phyloP scores from a whole-genome alignment of 2,888 invertebrate genomes.

The Elysia crispata region DNA sequence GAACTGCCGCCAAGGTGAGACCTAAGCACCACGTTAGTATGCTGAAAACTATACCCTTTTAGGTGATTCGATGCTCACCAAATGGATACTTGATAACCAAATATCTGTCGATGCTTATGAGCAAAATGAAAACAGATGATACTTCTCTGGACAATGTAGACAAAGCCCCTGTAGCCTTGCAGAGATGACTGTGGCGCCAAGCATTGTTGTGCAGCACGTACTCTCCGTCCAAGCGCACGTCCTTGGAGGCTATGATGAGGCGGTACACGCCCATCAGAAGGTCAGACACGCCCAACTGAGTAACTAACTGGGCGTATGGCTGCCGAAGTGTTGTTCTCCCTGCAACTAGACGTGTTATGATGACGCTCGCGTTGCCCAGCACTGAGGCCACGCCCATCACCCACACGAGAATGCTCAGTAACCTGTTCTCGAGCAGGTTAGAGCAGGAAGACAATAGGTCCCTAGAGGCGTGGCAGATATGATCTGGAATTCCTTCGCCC shows the following conservation, averaged over 20 bases:
- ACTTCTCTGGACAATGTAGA: slow-evolving; percentile 74
- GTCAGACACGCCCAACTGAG: slow-evolving; percentile 67
- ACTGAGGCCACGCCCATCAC: slow-evolving; percentile 56
- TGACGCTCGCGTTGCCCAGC: slow-evolving; percentile 53
- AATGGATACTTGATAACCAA: slow-evolving; percentile 82
- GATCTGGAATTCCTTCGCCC: neutral
- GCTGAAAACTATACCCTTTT: slow-evolving; percentile 56
- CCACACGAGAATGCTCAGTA: slow-evolving; percentile 56
- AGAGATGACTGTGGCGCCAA: slow-evolving; percentile 74
- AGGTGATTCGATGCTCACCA: slow-evolving; percentile 51
- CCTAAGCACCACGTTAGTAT: slow-evolving; percentile 54
- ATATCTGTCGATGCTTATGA: slow-evolving; percentile 83
- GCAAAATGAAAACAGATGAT: slow-evolving; percentile 77
- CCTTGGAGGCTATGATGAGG: slow-evolving; percentile 69
- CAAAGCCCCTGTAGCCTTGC: slow-evolving; percentile 76
- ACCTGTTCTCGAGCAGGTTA: slow-evolving; percentile 33
- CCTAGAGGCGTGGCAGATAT: neutral
- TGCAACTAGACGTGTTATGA: slow-evolving; percentile 53
- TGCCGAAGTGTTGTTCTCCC: slow-evolving; percentile 55
- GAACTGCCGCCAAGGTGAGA: slow-evolving; percentile 7
- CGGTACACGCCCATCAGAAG: slow-evolving; percentile 72
- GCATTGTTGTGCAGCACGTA: slow-evolving; percentile 63
- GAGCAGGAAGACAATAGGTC: slow-evolving; percentile 38
- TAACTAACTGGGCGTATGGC: slow-evolving; percentile 63
- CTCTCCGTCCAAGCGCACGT: slow-evolving; percentile 63